Evolutionary conservation across 2,888 invertebrate species (phyloP).

Genomic region (Drosophila merina): DNA sequence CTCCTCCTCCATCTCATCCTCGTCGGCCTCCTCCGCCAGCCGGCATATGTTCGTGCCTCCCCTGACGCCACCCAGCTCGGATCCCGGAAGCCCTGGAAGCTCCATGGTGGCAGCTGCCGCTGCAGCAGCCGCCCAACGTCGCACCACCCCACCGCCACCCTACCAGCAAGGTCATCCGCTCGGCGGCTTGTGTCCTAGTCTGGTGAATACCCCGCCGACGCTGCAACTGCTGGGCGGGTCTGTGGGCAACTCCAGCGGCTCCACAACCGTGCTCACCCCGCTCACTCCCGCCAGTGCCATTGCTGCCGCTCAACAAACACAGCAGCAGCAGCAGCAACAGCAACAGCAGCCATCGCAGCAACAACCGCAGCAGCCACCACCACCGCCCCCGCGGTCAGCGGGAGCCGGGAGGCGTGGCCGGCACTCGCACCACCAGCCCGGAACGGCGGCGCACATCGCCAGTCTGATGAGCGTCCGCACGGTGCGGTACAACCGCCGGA

Average conservation of each 20-base stretch:
- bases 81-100: conserved; percentile 92
- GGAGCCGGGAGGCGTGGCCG: conserved; percentile 61
- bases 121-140: conserved; percentile 76
- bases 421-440: conserved; percentile 73
- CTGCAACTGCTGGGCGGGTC: conserved; percentile 55
- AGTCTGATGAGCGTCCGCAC: conserved; percentile 82
- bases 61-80: conserved; percentile 93
- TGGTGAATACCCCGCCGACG: conserved; percentile 69
- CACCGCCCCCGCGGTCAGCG: conserved; percentile 42
- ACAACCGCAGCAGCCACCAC: conserved; percentile 49
- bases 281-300: conserved; percentile 66
- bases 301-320: conserved; percentile 37
- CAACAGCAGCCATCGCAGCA: conserved; percentile 42
- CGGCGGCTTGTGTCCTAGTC: conserved; percentile 76
- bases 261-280: conserved; percentile 69
- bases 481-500: conserved; percentile 94
- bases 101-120: conserved; percentile 87
- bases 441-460: conserved; percentile 81
- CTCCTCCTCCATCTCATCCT: conserved; percentile 82
- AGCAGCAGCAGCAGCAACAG: conserved; percentile 40
- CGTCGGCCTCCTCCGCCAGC: conserved; percentile 84
- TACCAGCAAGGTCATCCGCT: conserved; percentile 81
- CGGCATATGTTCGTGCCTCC: conserved; percentile 92
- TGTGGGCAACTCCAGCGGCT: conserved; percentile 24
- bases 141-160: conserved; percentile 81